Evolutionary conservation across 2,113 vertebrate genomes (phyloP).

Genomic region (Butorides virescens): DNA sequence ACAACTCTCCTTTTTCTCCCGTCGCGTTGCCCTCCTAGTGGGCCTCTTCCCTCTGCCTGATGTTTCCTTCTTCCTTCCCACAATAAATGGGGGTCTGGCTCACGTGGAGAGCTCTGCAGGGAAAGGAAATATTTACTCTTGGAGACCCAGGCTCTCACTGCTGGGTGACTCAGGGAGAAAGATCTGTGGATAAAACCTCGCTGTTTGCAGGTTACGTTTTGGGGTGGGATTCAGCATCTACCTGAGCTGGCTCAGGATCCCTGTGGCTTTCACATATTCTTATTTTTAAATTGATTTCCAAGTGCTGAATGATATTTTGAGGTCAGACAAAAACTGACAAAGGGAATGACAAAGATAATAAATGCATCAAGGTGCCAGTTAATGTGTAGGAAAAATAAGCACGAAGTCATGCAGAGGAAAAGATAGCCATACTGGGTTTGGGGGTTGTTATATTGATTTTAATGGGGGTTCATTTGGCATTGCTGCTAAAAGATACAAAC

Average conservation of each 20-base stretch:
- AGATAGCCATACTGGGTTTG: background rate
- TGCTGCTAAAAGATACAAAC: background rate
- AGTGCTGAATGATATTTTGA: background rate
- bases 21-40: background rate
- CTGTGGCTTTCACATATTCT: background rate
- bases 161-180: background rate
- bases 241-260: background rate
- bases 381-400: background rate
- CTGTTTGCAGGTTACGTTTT: background rate
- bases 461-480: background rate
- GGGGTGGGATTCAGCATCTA: background rate
- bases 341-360: background rate
- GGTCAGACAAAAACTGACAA: background rate
- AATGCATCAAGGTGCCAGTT: background rate
- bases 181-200: background rate
- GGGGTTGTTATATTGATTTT: background rate
- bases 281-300: background rate
- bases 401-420: background rate
- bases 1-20: background rate
- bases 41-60: background rate
- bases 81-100: background rate
- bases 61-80: background rate
- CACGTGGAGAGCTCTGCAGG: background rate
- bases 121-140: constrained; percentile 5
- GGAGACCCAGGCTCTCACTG: background rate